Base-by-base conservation (phyloP, 2,113 vertebrate species). In the Corythoichthys haematopterus region DNA sequence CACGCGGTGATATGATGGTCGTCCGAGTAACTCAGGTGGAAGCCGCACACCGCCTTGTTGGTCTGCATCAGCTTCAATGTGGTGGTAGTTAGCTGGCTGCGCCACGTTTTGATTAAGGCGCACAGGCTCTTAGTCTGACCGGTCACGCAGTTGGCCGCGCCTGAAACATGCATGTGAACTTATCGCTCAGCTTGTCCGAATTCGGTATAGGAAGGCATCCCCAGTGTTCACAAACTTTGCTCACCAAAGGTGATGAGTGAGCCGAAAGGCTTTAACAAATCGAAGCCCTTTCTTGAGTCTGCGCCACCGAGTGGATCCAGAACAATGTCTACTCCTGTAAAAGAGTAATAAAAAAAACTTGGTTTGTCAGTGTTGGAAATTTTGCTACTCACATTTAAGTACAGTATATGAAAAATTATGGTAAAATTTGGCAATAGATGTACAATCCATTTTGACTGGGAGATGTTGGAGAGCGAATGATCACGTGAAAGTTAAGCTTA, bases 31-130 rank as follows among this genome's bases (percentile, higher is more conserved):
- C 94, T 93, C 79, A 99, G 89, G 66, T 97, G 84, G 83, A 92
- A 98, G 66, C 96, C 96, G 15, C 96, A 96, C 71, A 99, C 93
- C 0, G 95, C 94, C 60, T 96, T 96, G 87, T 98, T 98, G 13
- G 92, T 90, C 55, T 92, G 92, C 43, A 98, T 91, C 76, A 99
- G 91, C 80, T 95, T 96, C 87, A 96, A 85, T 2, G 95, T 93
- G 57, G 91, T 94, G 89, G 98, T 93, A 2, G 92, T 95, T 91
- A 99, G 96, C 91, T 98, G 96, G 87, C 97, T 93, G 94, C 96
- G 98, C 97, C 97, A 99, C 13, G 93, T 95, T 90, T 96, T 97
- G 3, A 96, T 95, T 85, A 98, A 84, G 0, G 93, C 93, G 79
- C 98, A 66, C 71, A 98, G 89, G 87, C 94, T 98, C 89, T 89